A percentile compares a stretch with the other conserved stretches of the same genome.
phyloP scores from a whole-genome alignment of 1,140 invertebrate genomes.

The Grapholita molesta region DNA sequence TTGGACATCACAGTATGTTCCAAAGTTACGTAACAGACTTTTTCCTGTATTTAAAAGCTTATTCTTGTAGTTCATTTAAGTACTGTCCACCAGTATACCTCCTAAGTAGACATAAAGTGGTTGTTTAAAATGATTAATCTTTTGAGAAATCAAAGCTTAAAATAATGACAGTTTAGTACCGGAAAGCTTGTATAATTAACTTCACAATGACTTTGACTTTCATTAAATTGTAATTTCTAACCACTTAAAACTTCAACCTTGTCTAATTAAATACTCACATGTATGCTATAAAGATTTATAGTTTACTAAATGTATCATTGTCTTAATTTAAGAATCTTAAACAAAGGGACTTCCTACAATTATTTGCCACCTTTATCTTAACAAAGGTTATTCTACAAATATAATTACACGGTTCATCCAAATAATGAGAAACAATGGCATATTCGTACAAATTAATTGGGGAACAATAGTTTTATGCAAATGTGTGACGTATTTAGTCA shows the following conservation, averaged over 20 bases:
- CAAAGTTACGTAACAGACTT: no score
- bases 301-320: background rate
- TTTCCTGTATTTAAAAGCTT: no score
- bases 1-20: no score
- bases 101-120: no score
- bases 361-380: background rate
- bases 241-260: background rate
- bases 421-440: background rate
- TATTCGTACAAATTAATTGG: background rate
- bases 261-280: background rate
- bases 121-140: no score
- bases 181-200: background rate
- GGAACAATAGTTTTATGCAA: background rate
- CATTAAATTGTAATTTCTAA: background rate
- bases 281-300: background rate
- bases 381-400: background rate
- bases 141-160: no score
- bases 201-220: background rate
- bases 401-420: conserved; percentile 4
- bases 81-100: no score
- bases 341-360: conserved; percentile 11
- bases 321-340: no score
- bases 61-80: no score
- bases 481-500: background rate
- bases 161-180: background rate